phyloP scores from a whole-genome alignment of 2,113 vertebrate species.

The Gnathonemus echidnorhynchus region DNA sequence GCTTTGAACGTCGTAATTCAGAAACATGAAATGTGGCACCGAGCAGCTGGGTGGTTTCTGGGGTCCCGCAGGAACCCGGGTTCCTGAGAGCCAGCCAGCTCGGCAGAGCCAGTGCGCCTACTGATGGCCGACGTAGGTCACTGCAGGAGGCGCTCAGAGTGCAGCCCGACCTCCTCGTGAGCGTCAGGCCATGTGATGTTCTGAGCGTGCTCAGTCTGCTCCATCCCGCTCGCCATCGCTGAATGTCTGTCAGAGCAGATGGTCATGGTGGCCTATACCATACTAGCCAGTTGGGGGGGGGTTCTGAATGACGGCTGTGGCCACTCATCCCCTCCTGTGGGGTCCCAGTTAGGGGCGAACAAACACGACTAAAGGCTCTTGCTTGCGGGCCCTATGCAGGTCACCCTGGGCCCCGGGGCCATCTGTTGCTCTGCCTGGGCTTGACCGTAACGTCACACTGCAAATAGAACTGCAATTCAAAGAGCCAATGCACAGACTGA shows the following conservation, averaged over 20 bases:
- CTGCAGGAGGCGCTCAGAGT: background rate
- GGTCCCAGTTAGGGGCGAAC: too few species aligned
- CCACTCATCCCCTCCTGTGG: background rate
- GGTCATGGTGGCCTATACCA: background rate
- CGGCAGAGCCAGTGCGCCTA: background rate
- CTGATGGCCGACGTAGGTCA: background rate
- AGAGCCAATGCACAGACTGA: background rate
- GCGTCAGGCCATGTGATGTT: background rate
- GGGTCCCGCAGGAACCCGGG: background rate
- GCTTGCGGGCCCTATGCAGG: background rate
- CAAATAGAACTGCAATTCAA: background rate
- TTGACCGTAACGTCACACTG: background rate
- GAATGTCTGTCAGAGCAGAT: background rate
- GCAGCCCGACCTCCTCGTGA: too few species aligned
- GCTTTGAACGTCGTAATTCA: background rate
- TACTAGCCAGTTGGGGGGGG: background rate
- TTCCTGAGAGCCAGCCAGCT: background rate
- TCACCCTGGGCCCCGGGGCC: background rate
- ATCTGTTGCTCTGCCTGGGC: background rate
- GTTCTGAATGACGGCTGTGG: background rate
- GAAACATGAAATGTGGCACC: background rate
- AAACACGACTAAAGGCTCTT: background rate
- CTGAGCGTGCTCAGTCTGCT: background rate
- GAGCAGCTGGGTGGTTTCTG: background rate
- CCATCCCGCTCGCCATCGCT: background rate